Evolutionary conservation across 2,113 vertebrate genomes (phyloP), one percentile per base, ranked within the genome.

Genomic region (Cinclus mexicanus): DNA sequence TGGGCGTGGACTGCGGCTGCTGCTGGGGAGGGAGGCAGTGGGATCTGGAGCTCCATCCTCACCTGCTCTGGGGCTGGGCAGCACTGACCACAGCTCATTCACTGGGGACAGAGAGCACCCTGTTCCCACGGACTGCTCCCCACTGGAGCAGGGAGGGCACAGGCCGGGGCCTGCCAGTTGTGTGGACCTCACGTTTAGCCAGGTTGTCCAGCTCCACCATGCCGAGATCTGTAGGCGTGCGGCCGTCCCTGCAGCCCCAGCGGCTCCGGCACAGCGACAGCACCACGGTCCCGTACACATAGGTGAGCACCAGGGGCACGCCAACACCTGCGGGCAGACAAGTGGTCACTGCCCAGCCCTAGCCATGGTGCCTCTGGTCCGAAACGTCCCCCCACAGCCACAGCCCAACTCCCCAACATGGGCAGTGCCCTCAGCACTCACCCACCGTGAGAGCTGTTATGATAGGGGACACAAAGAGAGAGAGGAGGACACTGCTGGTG

Each of bases 381-480:
- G 46, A 21, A 22, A 29, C 42, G 8, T 7, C 5, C 35, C 16
- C 46, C 4, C 1, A 0, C 14, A 14, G 63, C 31, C 31, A 29
- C 2, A 4, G 52, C 17, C 41, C 41, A 44, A 2, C 25, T 35
- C 31, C 17, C 10, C 42, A 20, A 1, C 11, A 1, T 0, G 5
- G 60, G 50, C 79, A 83, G 31, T 1, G n/a, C 60, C 74, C 42
- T 24, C 8, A 1, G n/a, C 68, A 55, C 95, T 92, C 60, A 96
- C 96, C 98, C 37, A 99, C 98, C 20, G 98, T 98, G 91, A 98
- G 97, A 47, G 98, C 98, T 82, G 98, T 98, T 96, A 99, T 98
- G 83, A 99, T 98, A 6, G 98, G 98, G 52, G 98, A 98, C 87
- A 99, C 98, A 83, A 99, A 98, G 84, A 99, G 98, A 44, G 98